Evolutionary conservation across 2,797 vertebrate genomes (phyloP).

Genomic region (Rhabdophis nuchalis): DNA sequence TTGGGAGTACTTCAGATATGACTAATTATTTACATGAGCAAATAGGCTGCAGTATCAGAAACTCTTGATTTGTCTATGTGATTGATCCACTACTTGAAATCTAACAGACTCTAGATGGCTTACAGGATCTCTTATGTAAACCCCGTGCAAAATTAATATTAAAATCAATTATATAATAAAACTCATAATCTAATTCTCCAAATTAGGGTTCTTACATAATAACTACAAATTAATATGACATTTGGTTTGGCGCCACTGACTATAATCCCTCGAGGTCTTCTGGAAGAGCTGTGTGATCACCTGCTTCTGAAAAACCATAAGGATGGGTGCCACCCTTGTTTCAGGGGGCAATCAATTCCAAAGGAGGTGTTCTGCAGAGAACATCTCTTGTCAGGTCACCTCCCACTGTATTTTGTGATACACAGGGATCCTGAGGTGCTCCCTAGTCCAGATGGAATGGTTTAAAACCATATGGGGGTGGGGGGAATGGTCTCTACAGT

Average conservation of each 20-base stretch:
- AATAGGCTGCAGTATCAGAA: background rate
- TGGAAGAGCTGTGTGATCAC: background rate
- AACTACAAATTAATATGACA: background rate
- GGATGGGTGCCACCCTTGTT: background rate
- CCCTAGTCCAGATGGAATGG: background rate
- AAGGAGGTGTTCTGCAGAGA: background rate
- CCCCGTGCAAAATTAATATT: background rate
- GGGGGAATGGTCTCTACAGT: background rate
- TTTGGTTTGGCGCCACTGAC: background rate
- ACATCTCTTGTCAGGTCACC: background rate
- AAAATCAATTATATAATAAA: background rate
- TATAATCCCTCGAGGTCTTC: background rate
- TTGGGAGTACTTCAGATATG: background rate
- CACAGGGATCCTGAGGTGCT: background rate
- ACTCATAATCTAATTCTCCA: background rate
- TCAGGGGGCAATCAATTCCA: background rate
- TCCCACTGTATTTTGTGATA: background rate
- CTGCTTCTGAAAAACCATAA: background rate
- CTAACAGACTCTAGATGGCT: background rate
- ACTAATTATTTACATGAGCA: background rate
- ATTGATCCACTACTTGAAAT: background rate
- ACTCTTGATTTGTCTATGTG: background rate
- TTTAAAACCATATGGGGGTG: background rate
- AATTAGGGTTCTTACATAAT: background rate
- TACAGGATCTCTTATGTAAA: background rate